Evolutionary conservation across 2,888 invertebrate genomes (phyloP).

Genomic region (Heliconius hortense): DNA sequence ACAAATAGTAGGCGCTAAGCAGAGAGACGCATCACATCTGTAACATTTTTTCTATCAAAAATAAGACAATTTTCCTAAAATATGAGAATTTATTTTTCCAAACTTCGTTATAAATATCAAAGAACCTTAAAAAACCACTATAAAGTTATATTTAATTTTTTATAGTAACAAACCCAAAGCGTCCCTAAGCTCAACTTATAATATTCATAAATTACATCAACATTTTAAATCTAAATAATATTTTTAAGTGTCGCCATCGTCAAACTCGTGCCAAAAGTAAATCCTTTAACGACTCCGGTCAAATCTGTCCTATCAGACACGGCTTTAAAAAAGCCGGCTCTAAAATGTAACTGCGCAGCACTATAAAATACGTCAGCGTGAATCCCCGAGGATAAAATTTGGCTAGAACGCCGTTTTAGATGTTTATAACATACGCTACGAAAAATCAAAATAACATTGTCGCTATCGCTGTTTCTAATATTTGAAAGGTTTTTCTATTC

Average conservation of each 20-base stretch:
- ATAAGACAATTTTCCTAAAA: background rate
- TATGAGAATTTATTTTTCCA: background rate
- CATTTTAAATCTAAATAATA: background rate
- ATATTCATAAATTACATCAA: constrained; percentile 4
- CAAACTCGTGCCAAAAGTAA: constrained; percentile 41
- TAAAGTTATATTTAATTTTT: background rate
- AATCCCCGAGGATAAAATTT: constrained; percentile 43
- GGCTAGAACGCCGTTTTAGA: constrained; percentile 40
- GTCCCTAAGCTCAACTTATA: background rate
- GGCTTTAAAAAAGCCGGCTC: constrained; percentile 45
- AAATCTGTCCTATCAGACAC: constrained; percentile 45
- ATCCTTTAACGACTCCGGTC: constrained; percentile 43
- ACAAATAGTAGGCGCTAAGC: background rate
- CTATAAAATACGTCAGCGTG: constrained; percentile 42
- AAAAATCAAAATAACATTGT: constrained; percentile 36
- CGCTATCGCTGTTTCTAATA: constrained; percentile 24
- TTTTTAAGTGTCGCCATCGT: constrained; percentile 33
- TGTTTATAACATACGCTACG: constrained; percentile 42
- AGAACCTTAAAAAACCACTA: background rate
- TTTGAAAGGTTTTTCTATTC: background rate
- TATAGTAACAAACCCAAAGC: background rate
- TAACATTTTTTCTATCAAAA: no score
- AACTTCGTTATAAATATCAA: background rate
- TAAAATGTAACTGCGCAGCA: constrained; percentile 45
- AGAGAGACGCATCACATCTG: no score